Base-by-base conservation (phyloP, 23 tunicate species). In the Styela plicata region DNA sequence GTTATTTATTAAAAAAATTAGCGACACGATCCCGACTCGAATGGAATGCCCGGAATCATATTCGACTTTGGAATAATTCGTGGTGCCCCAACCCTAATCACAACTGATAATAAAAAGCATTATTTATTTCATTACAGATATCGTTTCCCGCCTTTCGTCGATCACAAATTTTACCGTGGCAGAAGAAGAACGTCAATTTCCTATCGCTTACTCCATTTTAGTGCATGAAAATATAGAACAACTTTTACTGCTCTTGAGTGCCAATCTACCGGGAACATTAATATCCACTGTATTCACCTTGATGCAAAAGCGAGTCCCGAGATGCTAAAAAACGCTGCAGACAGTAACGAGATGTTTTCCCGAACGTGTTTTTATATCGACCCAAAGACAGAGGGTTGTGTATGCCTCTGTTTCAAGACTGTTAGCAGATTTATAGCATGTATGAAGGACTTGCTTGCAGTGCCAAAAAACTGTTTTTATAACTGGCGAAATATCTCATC, bases 261-360 rank as follows among this genome's bases (percentile, higher is more conserved):
- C 85, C 30, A 86, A n/a, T 91, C 61, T 91, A 91, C 74, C 36
- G 84, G 27, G 87, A 87, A 62, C 84, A 91, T 27, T n/a, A 91
- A 91, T 34, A 57, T 74, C n/a, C 89, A 91, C 73, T 91, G 97
- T 74, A 74, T 91, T 28, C 97, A 91, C 82, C 24, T 91, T 20
- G 97, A 91, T 70, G 44, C 33, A 30, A 86, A 86, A 32, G 52
- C 87, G 2, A 7, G 30, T 23, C 26, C 32, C 1, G 70, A 26
- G 33, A 73, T 74, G n/a, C 20, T 23, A 63, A 2, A 62, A 64
- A 36, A 69, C 90, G 3, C 2, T 83, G 19, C 1, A 44, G 31
- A 33, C 22, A 63, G 73, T 86, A 0, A 53, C 77, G 29, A 52
- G 67, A 52, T 91, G 97, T 57, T 83, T 91, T 86, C 82, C 89